Evolutionary conservation across 1,140 invertebrate species (phyloP).

Genomic region (Littorina saxatilis): DNA sequence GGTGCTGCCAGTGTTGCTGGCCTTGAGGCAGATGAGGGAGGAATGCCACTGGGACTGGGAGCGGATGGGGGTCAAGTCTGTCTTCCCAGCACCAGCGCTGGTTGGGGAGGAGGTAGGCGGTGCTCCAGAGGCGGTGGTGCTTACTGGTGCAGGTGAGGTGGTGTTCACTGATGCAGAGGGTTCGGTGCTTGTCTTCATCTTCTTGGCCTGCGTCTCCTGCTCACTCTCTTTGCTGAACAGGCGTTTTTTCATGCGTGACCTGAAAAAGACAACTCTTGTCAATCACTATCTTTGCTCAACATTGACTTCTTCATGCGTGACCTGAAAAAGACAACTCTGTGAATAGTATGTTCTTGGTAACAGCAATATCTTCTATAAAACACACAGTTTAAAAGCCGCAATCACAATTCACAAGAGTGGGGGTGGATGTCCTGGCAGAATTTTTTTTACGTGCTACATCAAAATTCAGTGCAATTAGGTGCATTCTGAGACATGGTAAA

Average conservation of each 20-base stretch:
- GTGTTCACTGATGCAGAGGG: background rate
- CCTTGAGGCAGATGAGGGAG: conserved; percentile 67
- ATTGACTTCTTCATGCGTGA: background rate
- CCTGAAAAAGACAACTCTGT: background rate
- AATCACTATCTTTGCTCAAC: conserved; percentile 19
- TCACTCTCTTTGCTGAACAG: conserved; percentile 12
- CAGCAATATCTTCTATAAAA: no score
- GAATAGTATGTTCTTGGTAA: no score
- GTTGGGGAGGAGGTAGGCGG: conserved; percentile 6
- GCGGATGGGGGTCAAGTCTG: no score
- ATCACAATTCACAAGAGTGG: no score
- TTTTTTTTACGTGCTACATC: no score
- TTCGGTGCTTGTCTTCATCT: background rate
- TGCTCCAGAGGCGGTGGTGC: background rate
- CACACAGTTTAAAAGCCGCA: no score
- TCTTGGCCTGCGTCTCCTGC: background rate
- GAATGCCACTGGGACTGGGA: conserved; percentile 66
- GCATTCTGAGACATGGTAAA: no score
- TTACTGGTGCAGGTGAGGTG: background rate
- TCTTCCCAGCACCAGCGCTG: background rate
- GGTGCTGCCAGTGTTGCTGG: conserved; percentile 40
- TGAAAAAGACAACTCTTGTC: background rate
- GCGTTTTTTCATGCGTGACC: background rate
- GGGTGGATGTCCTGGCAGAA: no score
- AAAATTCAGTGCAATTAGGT: no score